Evolutionary conservation across 2,113 vertebrate genomes (phyloP), one percentile per base, ranked within the genome.

Genomic region (Campylorhamphus procurvoides): DNA sequence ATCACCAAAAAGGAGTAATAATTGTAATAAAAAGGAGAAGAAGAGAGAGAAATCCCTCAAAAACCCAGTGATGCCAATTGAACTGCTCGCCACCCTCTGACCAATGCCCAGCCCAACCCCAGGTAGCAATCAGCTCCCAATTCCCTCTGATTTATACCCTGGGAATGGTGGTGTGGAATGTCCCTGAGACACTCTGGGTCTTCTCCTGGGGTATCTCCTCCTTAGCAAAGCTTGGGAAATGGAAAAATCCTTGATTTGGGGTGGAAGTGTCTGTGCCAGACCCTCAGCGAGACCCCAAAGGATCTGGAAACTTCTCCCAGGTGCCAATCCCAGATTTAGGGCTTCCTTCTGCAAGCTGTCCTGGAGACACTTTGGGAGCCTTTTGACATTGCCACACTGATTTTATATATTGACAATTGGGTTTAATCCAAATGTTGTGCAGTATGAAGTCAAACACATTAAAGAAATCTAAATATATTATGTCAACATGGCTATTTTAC

Each of bases 361-460:
- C 1, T 1, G 3, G 6, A 85, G 79, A 37, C 58, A n/a, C 23
- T 59, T 18, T 12, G 84, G 91, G 50, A 90, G 68, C 58, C 53
- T 1, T 94, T 93, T 91, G 67, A 66, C 59, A 49, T 50, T 83
- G 58, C 94, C 84, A 66, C 67, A 1, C 42, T 39, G 22, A 90
- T 84, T 85, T 67, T 91, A 87, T 49, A 68, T 77, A 66, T 93
- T 0, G 78, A 91, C 93, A 93, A 96, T 95, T 92, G 87, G 80
- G 93, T 97, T 96, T 96, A 96, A 96, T 96, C 93, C 91, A 87
- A 90, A 94, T 91, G 96, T 96, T 96, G 95, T 91, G 91, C 94
- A 83, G 87, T 49, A 25, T 75, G 5, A 84, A 96, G 84, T 88
- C 93, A 96, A 96, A 96, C 92, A 91, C 95, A 95, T 96, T 67